These are phyloP conservation scores for Dolichallabes microphthalmus DNA, from an alignment of 2,113 vertebrate species.

Conservation along the genomic window DNA sequence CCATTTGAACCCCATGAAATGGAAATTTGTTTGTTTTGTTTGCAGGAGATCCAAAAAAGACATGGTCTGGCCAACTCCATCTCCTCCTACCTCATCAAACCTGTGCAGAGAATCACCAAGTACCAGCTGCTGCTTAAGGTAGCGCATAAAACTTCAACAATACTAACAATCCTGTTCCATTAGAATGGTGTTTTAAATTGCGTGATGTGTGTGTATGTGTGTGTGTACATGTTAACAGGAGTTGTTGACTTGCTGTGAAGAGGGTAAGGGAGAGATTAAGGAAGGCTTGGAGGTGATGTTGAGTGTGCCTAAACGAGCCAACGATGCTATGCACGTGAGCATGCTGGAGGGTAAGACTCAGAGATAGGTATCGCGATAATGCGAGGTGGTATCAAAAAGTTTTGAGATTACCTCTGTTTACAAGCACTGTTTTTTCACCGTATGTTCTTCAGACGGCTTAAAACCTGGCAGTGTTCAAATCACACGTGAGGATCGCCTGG, in stretches of 20 bases:
- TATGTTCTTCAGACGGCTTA: too few relatives aligned
- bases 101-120: constrained; percentile 97
- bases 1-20: not conserved
- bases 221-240: constrained; percentile 74
- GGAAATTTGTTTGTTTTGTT: constrained; percentile 24
- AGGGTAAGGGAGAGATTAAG: constrained; percentile 98
- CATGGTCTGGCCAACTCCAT: constrained; percentile 94
- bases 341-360: constrained; percentile 90
- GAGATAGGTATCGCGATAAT: too few relatives aligned
- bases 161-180: not conserved
- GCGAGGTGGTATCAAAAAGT: too few relatives aligned
- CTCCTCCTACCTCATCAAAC: constrained; percentile 97
- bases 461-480: too few relatives aligned
- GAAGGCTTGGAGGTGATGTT: constrained; percentile 98
- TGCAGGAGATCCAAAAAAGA: constrained; percentile 93
- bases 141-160: constrained; percentile 18
- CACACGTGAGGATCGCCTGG: too few relatives aligned
- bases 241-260: constrained; percentile 93
- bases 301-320: constrained; percentile 96
- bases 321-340: constrained; percentile 99
- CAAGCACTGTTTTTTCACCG: too few relatives aligned
- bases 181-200: not conserved
- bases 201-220: constrained; percentile 21
- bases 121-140: constrained; percentile 98
- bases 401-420: too few relatives aligned